Base-by-base conservation (phyloP, 2,113 vertebrate species). In the Ceuthmochares aereus region DNA sequence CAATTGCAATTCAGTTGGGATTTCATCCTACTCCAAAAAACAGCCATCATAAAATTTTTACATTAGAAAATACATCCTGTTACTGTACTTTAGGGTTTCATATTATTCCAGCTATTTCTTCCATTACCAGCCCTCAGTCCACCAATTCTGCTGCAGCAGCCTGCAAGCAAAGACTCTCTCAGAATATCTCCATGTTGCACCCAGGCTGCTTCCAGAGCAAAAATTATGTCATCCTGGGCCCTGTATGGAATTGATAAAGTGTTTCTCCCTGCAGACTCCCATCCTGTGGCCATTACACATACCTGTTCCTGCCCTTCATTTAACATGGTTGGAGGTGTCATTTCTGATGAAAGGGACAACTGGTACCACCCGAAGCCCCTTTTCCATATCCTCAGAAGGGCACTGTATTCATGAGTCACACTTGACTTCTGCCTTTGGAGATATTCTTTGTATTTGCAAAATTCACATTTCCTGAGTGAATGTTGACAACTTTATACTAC, bases 21-120 rank as follows among this genome's bases (percentile, higher is more conserved):
- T 91, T 95, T 93, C 73, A 94, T 91, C 85, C 86, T 84, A 54
- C 84, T 72, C 68, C 72, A 69, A 58, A 95, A 94, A 93, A 58
- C 47, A 90, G 70, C 52, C 87, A 58, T 89, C 93, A 93, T 95
- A 80, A 93, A 94, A 91, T 54, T 84, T 96, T 96, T 94, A 87
- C 90, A 91, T 76, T 88, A 62, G 63, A 86, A 93, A 94, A 95
- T 89, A 89, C 43, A 92, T 91, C 64, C 77, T 9, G 34, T 87
- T 96, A 91, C 94, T 91, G 58, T 83, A 74, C 89, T 93, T 96
- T 12, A 92, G 74, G 75, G 90, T 88, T 97, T 94, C 95, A 82
- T 91, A 92, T 58, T 73, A 88, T 89, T 92, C 56, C 58, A 89
- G 79, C 81, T 80, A 92, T 84, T 93, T 89, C 70, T 94, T 82